Evolutionary conservation across 2,888 invertebrate genomes (phyloP), one percentile per base, ranked within the genome.

Genomic region (Oxycera nigricornis): DNA sequence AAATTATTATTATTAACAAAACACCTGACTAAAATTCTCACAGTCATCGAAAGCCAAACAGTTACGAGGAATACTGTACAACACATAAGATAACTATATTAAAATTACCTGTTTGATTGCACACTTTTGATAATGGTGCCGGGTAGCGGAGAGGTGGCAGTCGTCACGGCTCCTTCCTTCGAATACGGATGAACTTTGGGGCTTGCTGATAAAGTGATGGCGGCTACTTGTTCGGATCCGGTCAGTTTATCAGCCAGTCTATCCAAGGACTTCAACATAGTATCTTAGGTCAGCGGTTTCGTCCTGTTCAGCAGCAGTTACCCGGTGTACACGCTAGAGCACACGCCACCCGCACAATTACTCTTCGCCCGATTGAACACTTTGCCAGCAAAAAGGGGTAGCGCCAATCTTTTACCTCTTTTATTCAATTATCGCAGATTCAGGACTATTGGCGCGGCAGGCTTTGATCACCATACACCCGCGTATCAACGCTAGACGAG

Each of bases 211-310:
- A 70, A 70, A 68, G 50, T 72, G 35, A 62, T 67, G 20, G 72
- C 1, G 1, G 74, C 20, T 59, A 65, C 28, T 65, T 74, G 76
- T 57, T 74, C 76, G 26, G 80, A 80, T 78, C 80, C 81, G 78
- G 81, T 82, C 76, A 83, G 81, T 81, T 81, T 81, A 80, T 83
- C 83, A 77, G 82, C 80, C 77, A 79, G 80, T 80, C 83, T 79
- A 80, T 83, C 82, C 80, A 83, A 77, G 76, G 84, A 84, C 80
- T 84, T 84, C 82, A 83, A 81, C 83, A 83, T 83, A 80, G 81
- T 82, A 55, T 80, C 61, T 52, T 57, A 57, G 46, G 59, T 73
- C 50, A 41, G 50, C 46, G 62, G 17, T 28, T 61, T 73, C 31
- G 59, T 61, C 24, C 31, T 61, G 17, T 11, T 31, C 65, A 65